Evolutionary conservation across 1,140 invertebrate species (phyloP), one percentile per base, ranked within the genome.

Genomic region (Diorhabda elongata): DNA sequence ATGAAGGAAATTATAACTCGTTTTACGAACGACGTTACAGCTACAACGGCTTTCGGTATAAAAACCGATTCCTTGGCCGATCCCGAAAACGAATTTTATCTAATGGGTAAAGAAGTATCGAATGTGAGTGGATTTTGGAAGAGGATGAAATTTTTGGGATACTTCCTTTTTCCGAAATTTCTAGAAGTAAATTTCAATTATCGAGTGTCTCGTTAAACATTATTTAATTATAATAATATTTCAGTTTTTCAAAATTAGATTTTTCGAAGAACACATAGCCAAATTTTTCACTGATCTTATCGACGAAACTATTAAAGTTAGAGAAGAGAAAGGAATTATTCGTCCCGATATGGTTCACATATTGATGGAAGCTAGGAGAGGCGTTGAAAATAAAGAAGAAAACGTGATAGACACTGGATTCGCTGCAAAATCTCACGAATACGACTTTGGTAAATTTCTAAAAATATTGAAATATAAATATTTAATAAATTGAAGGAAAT

Each of bases 1-100:
- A 61, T 71, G 58, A 76, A 70, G 66, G 75, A 76, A 43, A 11
- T 60, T 7, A 73, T 71, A 41, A 66, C 43, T 5, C 58, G 70
- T 43, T 72, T 84, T 69, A 83, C 86, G 0, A 87, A 83, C 52
- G 87, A 89, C 71, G 85, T 88, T 8, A 86, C 86, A 41, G 85
- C 85, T 0, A 81, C 80, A 0, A 80, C 78, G 2, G 84, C 83
- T 3, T 87, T 87, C 73, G 86, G 86, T 0, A 71, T 87, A 2
- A 83, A 85, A 67, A 81, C 86, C 0, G 81, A 88, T 68, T 86
- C 86, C 0, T 78, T 85, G 7, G 78, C 77, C 11, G 81, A 87
- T 3, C 77, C 77, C 0, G 73, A 86, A 2, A 84, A 85, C 70
- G 69, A 80, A 60, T 84, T 85, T 73, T 87, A 84, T 60, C 56